phyloP scores from a whole-genome alignment of 1,140 invertebrate genomes.

The Pantala flavescens region DNA sequence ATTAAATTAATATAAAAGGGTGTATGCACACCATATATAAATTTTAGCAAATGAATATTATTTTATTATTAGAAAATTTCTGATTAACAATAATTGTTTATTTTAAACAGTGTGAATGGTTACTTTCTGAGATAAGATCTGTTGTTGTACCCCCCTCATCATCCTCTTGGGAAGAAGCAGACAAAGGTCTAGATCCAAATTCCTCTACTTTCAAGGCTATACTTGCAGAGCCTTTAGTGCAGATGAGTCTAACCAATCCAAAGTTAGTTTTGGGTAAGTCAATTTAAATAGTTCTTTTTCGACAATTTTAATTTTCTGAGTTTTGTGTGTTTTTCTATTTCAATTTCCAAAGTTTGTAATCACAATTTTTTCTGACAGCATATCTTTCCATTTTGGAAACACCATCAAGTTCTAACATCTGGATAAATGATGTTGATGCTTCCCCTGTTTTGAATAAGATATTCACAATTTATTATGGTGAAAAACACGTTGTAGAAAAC shows the following conservation, averaged over 20 bases:
- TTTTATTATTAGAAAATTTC: conserved; percentile 17
- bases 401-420: conserved; percentile 43
- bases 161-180: conserved; percentile 39
- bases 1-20: no score
- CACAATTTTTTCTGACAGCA: conserved; percentile 34
- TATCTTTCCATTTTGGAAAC: conserved; percentile 53
- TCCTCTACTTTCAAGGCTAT: conserved; percentile 52
- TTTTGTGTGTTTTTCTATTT: not conserved
- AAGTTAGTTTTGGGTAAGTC: conserved; percentile 43
- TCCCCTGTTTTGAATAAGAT: conserved; percentile 50
- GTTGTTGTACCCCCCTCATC: not conserved
- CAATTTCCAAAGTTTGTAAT: no score
- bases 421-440: conserved; percentile 53
- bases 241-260: conserved; percentile 51
- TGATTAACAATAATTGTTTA: conserved; percentile 21
- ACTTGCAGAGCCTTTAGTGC: conserved; percentile 50
- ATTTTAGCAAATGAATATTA: no score
- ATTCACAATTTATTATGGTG: conserved; percentile 52
- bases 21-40: no score
- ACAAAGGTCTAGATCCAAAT: conserved; percentile 45
- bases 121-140: conserved; percentile 41
- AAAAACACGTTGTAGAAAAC: conserved; percentile 38
- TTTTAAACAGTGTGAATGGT: conserved; percentile 45
- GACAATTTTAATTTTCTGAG: not conserved
- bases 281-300: not conserved